Evolutionary conservation across 2,797 vertebrate species (phyloP).

Genomic region (Xerus rutilus): DNA sequence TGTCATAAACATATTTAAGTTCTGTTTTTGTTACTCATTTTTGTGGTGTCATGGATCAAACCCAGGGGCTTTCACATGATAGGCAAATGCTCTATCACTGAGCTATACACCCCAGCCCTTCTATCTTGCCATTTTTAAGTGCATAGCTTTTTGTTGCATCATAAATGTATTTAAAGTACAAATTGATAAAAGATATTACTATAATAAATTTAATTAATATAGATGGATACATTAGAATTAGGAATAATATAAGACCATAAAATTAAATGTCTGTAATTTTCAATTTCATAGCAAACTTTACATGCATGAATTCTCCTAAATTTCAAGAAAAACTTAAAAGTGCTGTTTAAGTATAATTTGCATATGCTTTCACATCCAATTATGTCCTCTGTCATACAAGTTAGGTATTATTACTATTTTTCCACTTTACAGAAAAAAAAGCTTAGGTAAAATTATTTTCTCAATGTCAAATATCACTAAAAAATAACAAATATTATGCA

Average conservation of each 20-base stretch:
- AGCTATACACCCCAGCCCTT: neutral
- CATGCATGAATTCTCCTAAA: neutral
- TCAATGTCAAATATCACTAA: neutral
- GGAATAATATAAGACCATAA: neutral
- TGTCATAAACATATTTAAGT: neutral
- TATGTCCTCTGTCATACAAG: neutral
- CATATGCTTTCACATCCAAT: neutral
- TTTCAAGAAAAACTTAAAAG: neutral
- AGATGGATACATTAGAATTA: neutral
- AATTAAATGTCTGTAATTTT: neutral
- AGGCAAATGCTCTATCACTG: neutral
- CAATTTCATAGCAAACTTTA: neutral
- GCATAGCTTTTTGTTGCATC: too few species aligned
- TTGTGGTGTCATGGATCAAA: neutral
- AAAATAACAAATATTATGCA: neutral
- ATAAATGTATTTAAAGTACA: neutral
- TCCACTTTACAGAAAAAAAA: neutral
- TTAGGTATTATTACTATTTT: neutral
- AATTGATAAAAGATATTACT: neutral
- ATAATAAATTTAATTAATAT: neutral
- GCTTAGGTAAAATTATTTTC: neutral
- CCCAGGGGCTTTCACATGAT: neutral
- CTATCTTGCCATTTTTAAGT: neutral
- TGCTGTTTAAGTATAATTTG: neutral
- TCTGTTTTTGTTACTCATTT: neutral